Percentiles rank a stretch among this genome's conserved stretches.
Evolutionary conservation across 2,797 vertebrate species (phyloP).

Genomic region (Cottoperca gobio): DNA sequence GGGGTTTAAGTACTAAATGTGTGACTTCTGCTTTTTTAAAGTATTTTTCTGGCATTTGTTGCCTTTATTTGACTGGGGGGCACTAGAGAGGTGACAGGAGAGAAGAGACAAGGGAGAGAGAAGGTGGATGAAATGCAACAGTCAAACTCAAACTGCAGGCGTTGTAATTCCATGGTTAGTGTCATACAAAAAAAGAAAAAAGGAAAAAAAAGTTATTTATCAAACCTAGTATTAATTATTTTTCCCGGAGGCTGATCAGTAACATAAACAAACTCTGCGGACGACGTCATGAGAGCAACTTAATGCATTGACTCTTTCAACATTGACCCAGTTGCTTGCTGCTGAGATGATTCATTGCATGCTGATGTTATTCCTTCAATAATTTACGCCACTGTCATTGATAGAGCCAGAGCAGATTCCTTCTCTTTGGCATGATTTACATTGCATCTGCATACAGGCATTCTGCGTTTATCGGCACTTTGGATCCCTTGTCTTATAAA

Average conservation of each 20-base stretch:
- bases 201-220: too few species aligned
- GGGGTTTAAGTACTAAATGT: too few species aligned
- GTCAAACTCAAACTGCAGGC: too few species aligned
- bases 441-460: constrained; percentile 59
- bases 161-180: too few species aligned
- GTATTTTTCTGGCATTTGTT: too few species aligned
- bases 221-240: constrained; percentile 7
- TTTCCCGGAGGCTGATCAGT: constrained; percentile 48
- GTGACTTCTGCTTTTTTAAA: too few species aligned
- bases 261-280: constrained; percentile 44
- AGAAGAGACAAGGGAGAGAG: too few species aligned
- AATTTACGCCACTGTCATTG: constrained; percentile 48
- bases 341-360: constrained; percentile 50
- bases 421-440: constrained; percentile 55
- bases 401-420: constrained; percentile 51
- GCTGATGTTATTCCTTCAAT: constrained; percentile 51
- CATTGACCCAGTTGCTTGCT: constrained; percentile 44
- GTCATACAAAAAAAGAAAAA: too few species aligned
- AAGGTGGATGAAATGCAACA: too few species aligned
- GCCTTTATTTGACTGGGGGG: too few species aligned
- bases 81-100: too few species aligned
- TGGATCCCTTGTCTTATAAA: constrained; percentile 42
- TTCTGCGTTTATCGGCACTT: constrained; percentile 37
- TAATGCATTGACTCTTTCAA: constrained; percentile 39
- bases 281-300: constrained; percentile 40